These are phyloP conservation scores for Turnix velox DNA, from an alignment of 2,113 vertebrate genomes.

Conservation along the genomic window DNA sequence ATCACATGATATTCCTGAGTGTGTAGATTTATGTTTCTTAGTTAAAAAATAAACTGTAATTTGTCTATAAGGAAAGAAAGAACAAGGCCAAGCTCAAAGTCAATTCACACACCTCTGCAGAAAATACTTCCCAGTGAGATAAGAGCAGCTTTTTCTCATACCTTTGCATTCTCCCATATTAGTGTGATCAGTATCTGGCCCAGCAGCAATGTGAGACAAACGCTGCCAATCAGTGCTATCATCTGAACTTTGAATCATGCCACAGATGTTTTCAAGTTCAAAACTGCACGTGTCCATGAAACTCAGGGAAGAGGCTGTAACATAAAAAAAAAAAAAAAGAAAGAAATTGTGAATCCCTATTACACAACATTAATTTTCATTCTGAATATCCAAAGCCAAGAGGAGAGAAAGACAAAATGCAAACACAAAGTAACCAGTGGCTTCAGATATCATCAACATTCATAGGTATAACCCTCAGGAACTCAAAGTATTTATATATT, in stretches of 20 bases:
- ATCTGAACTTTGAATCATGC: constrained; percentile 86
- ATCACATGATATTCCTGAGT: not conserved
- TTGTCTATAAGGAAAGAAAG: not conserved
- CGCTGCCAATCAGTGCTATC: constrained; percentile 76
- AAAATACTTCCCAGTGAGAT: not conserved
- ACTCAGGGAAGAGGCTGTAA: constrained; percentile 78
- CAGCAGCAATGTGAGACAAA: constrained; percentile 58
- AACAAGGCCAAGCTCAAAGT: not conserved
- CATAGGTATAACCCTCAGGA: not conserved
- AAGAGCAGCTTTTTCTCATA: constrained; percentile 45
- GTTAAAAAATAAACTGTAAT: constrained; percentile 28
- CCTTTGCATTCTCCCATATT: constrained; percentile 84
- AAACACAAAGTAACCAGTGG: not conserved
- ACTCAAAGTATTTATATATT: not conserved
- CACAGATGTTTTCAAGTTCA: constrained; percentile 89
- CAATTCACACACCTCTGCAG: not conserved
- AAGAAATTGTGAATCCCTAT: not conserved
- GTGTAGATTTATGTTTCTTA: not conserved
- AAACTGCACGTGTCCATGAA: constrained; percentile 91
- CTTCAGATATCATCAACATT: not conserved
- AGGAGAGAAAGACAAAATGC: not conserved
- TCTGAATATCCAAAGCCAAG: not conserved
- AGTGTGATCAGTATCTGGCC: constrained; percentile 82
- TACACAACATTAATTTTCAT: not conserved
- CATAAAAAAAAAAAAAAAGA: not conserved